phyloP scores from a whole-genome alignment of 2,797 vertebrate species.

The Neoniphon sammara region DNA sequence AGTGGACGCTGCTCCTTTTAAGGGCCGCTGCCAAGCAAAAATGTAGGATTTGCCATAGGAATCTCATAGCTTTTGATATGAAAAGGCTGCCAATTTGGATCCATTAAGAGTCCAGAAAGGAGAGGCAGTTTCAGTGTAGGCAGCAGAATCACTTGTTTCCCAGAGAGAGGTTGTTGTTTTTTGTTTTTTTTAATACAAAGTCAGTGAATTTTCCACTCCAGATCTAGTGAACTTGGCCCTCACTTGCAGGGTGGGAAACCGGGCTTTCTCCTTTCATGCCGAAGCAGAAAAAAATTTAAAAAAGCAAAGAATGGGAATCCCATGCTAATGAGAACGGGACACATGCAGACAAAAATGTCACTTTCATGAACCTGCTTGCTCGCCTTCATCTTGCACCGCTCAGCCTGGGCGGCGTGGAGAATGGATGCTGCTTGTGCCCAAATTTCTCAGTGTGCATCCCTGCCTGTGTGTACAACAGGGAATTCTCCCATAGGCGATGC shows the following conservation, averaged over 20 bases:
- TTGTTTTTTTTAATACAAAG: slow-evolving; percentile 1
- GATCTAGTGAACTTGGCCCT: slow-evolving; percentile 17
- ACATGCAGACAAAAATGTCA: slow-evolving; percentile 7
- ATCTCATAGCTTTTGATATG: background rate
- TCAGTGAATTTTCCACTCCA: slow-evolving; percentile 18
- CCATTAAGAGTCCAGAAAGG: background rate
- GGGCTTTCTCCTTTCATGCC: slow-evolving; percentile 31
- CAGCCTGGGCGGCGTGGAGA: slow-evolving; percentile 34
- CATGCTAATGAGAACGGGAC: slow-evolving; percentile 46
- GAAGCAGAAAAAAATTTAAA: slow-evolving; percentile 16
- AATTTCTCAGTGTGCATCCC: slow-evolving; percentile 15
- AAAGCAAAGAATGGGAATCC: slow-evolving; percentile 30
- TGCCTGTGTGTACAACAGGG: background rate
- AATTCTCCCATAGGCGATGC: background rate
- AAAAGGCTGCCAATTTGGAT: slow-evolving; percentile 4
- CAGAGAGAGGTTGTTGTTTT: background rate
- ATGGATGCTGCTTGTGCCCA: background rate
- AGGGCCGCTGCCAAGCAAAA: background rate
- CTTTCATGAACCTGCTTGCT: slow-evolving; percentile 27
- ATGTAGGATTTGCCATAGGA: background rate
- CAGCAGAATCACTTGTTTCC: background rate
- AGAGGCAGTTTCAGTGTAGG: background rate
- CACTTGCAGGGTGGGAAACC: slow-evolving; percentile 20
- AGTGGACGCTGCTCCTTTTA: background rate
- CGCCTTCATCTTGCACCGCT: background rate